A percentile compares a stretch with the other conserved stretches of the same genome.
Evolutionary conservation across 2,797 vertebrate genomes (phyloP).

Genomic region (Eleutherodactylus coqui): DNA sequence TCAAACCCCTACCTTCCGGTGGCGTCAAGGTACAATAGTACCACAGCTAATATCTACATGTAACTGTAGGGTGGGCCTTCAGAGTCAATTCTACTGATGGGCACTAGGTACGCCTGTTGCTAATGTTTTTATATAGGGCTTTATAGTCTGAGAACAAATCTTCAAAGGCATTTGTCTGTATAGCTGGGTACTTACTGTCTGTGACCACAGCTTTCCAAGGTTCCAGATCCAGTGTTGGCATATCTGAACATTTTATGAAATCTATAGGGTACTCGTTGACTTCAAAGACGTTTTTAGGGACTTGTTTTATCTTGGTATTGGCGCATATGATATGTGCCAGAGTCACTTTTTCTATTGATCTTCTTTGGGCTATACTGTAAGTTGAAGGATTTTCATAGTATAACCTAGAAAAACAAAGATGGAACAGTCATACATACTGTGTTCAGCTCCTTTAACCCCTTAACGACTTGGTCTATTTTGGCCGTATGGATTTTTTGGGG

Average conservation of each 20-base stretch:
- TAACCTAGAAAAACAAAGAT: conserved; percentile 74
- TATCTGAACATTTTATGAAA: conserved; percentile 71
- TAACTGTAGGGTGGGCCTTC: too few relatives aligned
- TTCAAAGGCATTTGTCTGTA: not conserved
- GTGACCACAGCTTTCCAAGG: conserved; percentile 71
- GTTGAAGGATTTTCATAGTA: conserved; percentile 84
- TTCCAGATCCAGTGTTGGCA: conserved; percentile 72
- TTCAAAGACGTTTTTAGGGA: conserved; percentile 77
- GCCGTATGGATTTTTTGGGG: too few relatives aligned
- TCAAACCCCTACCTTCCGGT: too few relatives aligned
- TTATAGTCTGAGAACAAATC: too few relatives aligned
- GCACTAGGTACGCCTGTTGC: too few relatives aligned
- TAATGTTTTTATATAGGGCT: too few relatives aligned
- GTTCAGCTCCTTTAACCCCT: too few relatives aligned
- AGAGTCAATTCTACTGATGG: too few relatives aligned
- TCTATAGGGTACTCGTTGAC: conserved; percentile 60
- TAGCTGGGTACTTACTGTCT: not conserved
- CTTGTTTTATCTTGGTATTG: conserved; percentile 80
- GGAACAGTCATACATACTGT: not conserved
- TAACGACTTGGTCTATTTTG: too few relatives aligned
- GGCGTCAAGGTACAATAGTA: too few relatives aligned
- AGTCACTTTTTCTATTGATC: conserved; percentile 68
- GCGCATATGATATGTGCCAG: conserved; percentile 84
- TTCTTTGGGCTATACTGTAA: conserved; percentile 77
- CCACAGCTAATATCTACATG: too few relatives aligned